A percentile compares a stretch with the other conserved stretches of the same genome.
Conservation (phyloP, 1,140 invertebrate genomes). For the Hypsibius dujardini region DNA sequence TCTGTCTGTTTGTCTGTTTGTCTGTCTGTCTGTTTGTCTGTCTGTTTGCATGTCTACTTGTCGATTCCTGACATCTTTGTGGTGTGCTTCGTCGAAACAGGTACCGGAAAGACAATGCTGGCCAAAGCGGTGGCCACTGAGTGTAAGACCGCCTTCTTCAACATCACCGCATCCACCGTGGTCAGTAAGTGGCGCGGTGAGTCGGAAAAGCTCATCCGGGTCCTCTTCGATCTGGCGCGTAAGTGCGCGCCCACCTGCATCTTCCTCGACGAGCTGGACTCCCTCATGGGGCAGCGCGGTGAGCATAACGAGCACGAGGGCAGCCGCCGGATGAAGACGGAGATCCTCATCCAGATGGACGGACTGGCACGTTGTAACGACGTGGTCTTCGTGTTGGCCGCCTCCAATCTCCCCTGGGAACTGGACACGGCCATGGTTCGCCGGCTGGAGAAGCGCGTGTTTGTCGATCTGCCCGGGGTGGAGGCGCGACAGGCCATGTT, state of each 20-base stretch:
- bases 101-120: conserved; percentile 62
- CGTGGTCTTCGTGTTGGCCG: conserved; percentile 61
- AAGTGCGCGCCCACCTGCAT: conserved; percentile 39
- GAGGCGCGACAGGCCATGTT: conserved; percentile 49
- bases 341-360: conserved; percentile 64
- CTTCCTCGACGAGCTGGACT: conserved; percentile 40
- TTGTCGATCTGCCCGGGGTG: conserved; percentile 53
- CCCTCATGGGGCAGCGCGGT: conserved; percentile 37
- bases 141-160: conserved; percentile 70
- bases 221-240: conserved; percentile 40
- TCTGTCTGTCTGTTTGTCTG: too few relatives aligned
- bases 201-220: conserved; percentile 73
- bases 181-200: conserved; percentile 87
- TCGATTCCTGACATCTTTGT: background rate
- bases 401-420: conserved; percentile 81
- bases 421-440: conserved; percentile 68
- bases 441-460: conserved; percentile 67
- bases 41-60: too few relatives aligned
- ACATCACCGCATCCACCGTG: conserved; percentile 66
- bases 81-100: conserved; percentile 22
- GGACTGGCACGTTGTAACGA: conserved; percentile 40
- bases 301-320: conserved; percentile 40
- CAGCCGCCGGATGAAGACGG: conserved; percentile 40
- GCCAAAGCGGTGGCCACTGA: conserved; percentile 71
- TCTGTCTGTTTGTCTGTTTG: too few relatives aligned